These are phyloP conservation scores for Drosophila murphyi DNA, from an alignment of 1,140 invertebrate genomes.

Conservation along the genomic window DNA sequence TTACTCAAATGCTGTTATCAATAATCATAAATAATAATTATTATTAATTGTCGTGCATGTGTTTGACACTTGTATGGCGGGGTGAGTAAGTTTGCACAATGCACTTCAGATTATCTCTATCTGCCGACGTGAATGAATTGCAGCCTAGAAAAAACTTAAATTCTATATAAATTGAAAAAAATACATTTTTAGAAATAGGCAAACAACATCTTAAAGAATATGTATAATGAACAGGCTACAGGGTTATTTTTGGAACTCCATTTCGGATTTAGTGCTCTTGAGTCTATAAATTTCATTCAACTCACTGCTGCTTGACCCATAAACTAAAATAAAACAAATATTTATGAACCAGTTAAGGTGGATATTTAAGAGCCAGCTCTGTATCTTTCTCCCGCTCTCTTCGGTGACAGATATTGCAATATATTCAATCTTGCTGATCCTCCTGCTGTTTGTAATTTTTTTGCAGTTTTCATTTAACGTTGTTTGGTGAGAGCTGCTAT, in stretches of 20 bases:
- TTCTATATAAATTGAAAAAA: constrained; percentile 3
- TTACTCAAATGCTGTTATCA: constrained; percentile 12
- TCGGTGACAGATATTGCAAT: constrained; percentile 31
- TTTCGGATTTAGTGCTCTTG: constrained; percentile 11
- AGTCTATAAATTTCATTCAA: constrained; percentile 37
- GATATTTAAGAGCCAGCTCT: constrained; percentile 17
- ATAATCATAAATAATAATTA: constrained; percentile 20
- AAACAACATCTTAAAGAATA: constrained; percentile 4
- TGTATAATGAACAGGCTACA: not conserved
- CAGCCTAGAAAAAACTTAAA: not conserved
- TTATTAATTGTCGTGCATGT: constrained; percentile 14
- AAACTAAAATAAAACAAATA: constrained; percentile 33
- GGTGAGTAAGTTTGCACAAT: constrained; percentile 20
- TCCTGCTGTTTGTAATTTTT: constrained; percentile 55
- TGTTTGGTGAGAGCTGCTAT: constrained; percentile 61
- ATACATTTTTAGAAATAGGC: not conserved
- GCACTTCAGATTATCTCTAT: constrained; percentile 16
- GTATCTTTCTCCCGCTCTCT: not conserved
- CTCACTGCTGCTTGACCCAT: constrained; percentile 34
- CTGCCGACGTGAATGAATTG: not conserved
- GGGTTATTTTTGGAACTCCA: constrained; percentile 32
- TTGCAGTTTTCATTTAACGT: constrained; percentile 74
- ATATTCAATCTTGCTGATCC: constrained; percentile 4
- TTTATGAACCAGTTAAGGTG: constrained; percentile 23
- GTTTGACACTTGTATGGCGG: constrained; percentile 1